Conservation (phyloP, 2,797 vertebrate genomes). For the Lithobates pipiens region DNA sequence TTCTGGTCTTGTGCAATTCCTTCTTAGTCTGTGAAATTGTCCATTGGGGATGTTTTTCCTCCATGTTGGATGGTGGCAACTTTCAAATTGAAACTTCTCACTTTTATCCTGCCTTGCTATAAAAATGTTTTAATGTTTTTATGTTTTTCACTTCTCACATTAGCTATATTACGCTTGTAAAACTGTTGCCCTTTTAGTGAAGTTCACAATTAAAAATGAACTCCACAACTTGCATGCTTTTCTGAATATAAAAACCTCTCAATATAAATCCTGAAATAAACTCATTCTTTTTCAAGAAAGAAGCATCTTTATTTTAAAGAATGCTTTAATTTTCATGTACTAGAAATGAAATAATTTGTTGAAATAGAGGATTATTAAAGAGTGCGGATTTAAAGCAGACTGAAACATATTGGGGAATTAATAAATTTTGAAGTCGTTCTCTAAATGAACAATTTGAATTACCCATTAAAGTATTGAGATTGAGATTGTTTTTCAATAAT, state of each 20-base stretch:
- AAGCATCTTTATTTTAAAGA: conserved; percentile 61
- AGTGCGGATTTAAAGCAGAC: conserved; percentile 68
- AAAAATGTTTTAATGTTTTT: too few species aligned
- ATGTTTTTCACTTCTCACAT: conserved; percentile 31
- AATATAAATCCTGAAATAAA: conserved; percentile 31
- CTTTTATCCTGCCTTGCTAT: neutral
- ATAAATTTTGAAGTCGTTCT: conserved; percentile 81
- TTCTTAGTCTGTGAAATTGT: too few species aligned
- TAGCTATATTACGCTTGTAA: conserved; percentile 44
- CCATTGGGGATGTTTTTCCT: too few species aligned
- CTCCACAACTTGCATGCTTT: conserved; percentile 10
- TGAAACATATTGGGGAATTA: conserved; percentile 69
- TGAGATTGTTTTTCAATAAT: conserved; percentile 84
- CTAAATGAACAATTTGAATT: conserved; percentile 84
- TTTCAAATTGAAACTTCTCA: neutral
- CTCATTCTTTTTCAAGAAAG: conserved; percentile 67
- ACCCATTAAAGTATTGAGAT: conserved; percentile 82
- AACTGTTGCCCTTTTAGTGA: conserved; percentile 57
- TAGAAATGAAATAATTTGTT: conserved; percentile 74
- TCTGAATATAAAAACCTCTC: conserved; percentile 35
- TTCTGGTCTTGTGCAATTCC: too few species aligned
- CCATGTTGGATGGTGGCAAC: too few species aligned
- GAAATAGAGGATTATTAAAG: conserved; percentile 65
- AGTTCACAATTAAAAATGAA: conserved; percentile 66
- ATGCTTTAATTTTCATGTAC: conserved; percentile 67